These are phyloP conservation scores for Clivina fossor DNA, from an alignment of 2,888 invertebrate species.

Conservation along the genomic window DNA sequence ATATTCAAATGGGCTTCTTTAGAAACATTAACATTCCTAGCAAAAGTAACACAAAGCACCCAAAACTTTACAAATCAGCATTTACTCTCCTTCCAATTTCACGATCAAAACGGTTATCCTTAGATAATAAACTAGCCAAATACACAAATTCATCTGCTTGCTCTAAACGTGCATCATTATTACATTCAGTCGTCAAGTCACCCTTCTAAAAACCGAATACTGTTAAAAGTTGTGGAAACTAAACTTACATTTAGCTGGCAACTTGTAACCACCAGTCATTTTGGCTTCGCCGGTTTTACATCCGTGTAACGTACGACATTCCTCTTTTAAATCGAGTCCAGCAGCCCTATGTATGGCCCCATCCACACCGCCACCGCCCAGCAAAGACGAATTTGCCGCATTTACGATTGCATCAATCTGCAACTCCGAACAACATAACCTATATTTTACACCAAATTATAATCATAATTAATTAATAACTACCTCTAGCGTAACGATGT, in stretches of 20 bases:
- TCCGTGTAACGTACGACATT: slow-evolving; percentile 71
- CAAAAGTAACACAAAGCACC: too few relatives aligned
- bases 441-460: slow-evolving; percentile 2
- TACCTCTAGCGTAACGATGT: slow-evolving; percentile 79
- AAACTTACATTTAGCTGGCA: slow-evolving; percentile 80
- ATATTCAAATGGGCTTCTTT: too few relatives aligned
- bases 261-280: slow-evolving; percentile 76
- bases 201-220: too few relatives aligned
- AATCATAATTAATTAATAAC: slow-evolving; percentile 21
- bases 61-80: too few relatives aligned
- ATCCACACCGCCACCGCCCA: slow-evolving; percentile 88
- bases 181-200: too few relatives aligned
- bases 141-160: too few relatives aligned
- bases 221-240: too few relatives aligned
- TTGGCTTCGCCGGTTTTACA: slow-evolving; percentile 83
- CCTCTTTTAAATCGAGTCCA: slow-evolving; percentile 66
- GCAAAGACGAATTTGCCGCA: slow-evolving; percentile 77
- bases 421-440: slow-evolving; percentile 7
- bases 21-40: too few relatives aligned
- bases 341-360: slow-evolving; percentile 87
- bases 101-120: too few relatives aligned
- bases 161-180: too few relatives aligned
- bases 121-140: too few relatives aligned
- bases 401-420: slow-evolving; percentile 86
- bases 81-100: too few relatives aligned